Base-by-base conservation (phyloP, 2,113 vertebrate species). In the Callaeas wilsoni region DNA sequence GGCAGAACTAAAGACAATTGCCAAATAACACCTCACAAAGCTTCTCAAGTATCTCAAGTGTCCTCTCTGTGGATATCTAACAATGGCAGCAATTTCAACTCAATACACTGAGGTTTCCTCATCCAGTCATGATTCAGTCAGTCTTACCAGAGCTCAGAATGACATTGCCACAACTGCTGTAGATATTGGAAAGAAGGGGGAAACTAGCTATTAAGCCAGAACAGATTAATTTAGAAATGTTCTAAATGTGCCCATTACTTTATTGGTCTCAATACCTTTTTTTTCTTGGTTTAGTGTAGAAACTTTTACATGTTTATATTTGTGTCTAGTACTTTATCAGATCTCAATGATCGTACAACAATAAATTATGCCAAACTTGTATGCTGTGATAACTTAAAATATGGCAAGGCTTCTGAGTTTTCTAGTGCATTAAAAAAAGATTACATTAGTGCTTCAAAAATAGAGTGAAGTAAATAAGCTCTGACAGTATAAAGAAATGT, bases 401-500 rank as follows among this genome's bases (percentile, higher is more conserved):
- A 84, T n/a, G 16, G 21, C 68, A 84, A 68, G 49, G 47, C 44
- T 75, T 93, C 78, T 83, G 42, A 56, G 41, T 78, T 86, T 90
- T 78, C 80, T 60, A 73, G 41, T 39, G 27, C 84, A 80, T 93
- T 94, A 82, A 85, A 90, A 89, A 89, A 76, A 81, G 29, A 91
- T 78, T 94, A 78, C 69, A 56, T 94, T 89, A 91, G 52, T 46
- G 39, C 46, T 94, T 87, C 77, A 96, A 91, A 95, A 94, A 86
- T n/a, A 68, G 57, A 85, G 37, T 76, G 73, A 95, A 84, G 76
- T 86, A 96, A 95, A 89, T 84, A 96, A 95, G 62, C 83, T 88
- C 75, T 97, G 95, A 89, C 93, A 95, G 63, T 84, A 84, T 37
- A 90, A 93, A 94, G 79, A 91, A 89, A 79, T 60, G 67, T 42